phyloP scores from a whole-genome alignment of 1,140 invertebrate genomes.

The Teleogryllus occipitalis region DNA sequence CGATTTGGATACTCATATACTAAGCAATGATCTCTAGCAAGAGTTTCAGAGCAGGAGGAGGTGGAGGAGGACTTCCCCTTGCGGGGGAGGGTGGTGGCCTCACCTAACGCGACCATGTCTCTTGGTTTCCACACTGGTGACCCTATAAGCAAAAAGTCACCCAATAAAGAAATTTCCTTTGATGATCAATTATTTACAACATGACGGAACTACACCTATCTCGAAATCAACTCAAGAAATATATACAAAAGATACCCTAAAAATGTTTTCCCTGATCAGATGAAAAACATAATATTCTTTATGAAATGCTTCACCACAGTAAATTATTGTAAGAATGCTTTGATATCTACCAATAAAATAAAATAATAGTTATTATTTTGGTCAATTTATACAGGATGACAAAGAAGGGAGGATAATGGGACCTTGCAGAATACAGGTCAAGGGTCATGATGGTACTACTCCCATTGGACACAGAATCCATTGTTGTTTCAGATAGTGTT shows the following conservation, averaged over 20 bases:
- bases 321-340: neutral
- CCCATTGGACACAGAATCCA: too few relatives aligned
- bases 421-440: too few relatives aligned
- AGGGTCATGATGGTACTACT: too few relatives aligned
- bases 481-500: too few relatives aligned
- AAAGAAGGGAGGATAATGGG: too few relatives aligned
- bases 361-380: too few relatives aligned
- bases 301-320: neutral
- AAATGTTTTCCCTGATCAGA: neutral
- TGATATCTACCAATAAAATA: neutral
- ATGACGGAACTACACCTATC: neutral
- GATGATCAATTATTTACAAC: neutral
- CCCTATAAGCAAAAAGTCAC: conserved; percentile 54
- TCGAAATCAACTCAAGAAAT: neutral
- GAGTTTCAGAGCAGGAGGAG: conserved; percentile 33
- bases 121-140: conserved; percentile 87
- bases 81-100: conserved; percentile 38
- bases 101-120: conserved; percentile 42
- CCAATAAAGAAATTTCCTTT: conserved; percentile 8
- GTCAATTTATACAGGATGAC: too few relatives aligned
- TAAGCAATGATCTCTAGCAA: conserved; percentile 34
- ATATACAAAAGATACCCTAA: neutral
- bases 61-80: conserved; percentile 36
- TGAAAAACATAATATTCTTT: too few relatives aligned
- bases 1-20: conserved; percentile 25